Evolutionary conservation across 2,797 vertebrate species (phyloP), one percentile per base, ranked within the genome.

Genomic region (Spinus olivaceus): DNA sequence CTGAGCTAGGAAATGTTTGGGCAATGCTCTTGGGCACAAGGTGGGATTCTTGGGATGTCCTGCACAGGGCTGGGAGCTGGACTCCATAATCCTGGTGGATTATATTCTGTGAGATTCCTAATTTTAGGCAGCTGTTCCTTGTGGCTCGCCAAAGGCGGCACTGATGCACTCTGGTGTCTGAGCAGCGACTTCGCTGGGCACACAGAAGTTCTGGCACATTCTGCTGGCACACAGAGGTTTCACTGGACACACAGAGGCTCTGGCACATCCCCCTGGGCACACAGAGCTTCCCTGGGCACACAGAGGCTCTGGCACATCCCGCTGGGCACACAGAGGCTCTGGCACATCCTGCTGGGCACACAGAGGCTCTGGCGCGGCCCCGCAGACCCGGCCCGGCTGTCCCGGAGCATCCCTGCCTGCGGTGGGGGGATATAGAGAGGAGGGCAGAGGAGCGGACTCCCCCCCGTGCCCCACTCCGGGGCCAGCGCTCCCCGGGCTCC

Each of bases 151-250:
- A 2, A 5, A 11, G 37, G 50, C 8, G 3, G 13, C 39, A 0
- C 14, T 1, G n/a, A 9, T 19, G 12, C 1, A 16, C 16, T 23
- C 2, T 1, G 11, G 22, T 1, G 4, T 9, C 6, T 1, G 24
- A 46, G 39, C 49, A 22, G 30, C 0, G 65, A 8, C 13, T 53
- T 53, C 5, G 3, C 8, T 1, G 67, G 18, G 21, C 54, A 18
- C 70, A 70, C 10, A 13, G 25, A 16, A 51, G 5, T 22, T n/a
- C 6, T 54, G 53, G 20, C 41, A 32, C 20, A 25, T 47, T 23
- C 14, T 5, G 46, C 47, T 47, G 47, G 47, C 47, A 24, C 4
- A 4, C 46, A 47, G 46, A 24, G 46, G 13, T 14, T 47, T 3
- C 7, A 3, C 46, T 24, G 46, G 46, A 13, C 46, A 47, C 46